phyloP scores from a whole-genome alignment of 2,113 vertebrate species.

The Phocoena sinus region DNA sequence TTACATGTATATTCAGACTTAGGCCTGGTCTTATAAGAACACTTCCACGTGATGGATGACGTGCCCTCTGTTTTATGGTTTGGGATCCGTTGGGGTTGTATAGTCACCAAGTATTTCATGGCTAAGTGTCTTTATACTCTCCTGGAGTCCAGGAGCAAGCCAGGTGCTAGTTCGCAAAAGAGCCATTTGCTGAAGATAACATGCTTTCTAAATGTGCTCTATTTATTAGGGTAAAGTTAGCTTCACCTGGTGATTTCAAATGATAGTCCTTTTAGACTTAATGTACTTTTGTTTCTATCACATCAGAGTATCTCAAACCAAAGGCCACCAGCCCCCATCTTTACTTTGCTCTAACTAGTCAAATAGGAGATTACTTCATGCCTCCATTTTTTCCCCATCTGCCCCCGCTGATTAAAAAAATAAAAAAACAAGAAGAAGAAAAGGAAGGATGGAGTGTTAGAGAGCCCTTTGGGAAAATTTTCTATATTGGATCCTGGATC shows the following conservation, averaged over 20 bases:
- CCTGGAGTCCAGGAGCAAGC: neutral
- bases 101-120: neutral
- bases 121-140: neutral
- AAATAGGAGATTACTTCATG: neutral
- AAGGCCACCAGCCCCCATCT: neutral
- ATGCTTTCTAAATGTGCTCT: neutral
- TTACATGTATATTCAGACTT: neutral
- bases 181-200: neutral
- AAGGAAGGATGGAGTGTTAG: neutral
- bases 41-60: neutral
- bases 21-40: neutral
- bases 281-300: neutral
- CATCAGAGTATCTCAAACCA: neutral
- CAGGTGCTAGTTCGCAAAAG: neutral
- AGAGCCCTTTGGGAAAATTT: neutral
- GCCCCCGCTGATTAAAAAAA: neutral
- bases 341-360: neutral
- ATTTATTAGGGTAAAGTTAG: neutral
- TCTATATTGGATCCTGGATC: neutral
- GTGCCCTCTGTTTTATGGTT: neutral
- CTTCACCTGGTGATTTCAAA: neutral
- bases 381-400: neutral
- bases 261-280: neutral
- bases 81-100: neutral
- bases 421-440: neutral